Evolutionary conservation across 2,888 invertebrate species (phyloP), one percentile per base, ranked within the genome.

Genomic region (Venustoraphidia nigricollis): DNA sequence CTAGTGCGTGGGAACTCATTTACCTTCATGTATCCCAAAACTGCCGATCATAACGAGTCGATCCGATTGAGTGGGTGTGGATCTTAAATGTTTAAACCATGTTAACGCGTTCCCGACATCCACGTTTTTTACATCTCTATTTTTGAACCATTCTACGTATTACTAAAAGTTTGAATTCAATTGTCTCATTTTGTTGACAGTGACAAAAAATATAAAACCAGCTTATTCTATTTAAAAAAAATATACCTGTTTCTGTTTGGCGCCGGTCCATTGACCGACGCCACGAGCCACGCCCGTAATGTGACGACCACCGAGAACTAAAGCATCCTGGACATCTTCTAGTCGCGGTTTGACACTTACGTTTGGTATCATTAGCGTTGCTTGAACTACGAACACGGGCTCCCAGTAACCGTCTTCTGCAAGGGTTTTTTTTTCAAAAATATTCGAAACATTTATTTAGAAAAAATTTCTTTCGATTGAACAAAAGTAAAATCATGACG

Each of bases 251-350:
- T 45, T 40, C 14, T 67, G 67, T 59, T 75, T 77, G 42, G 83
- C 85, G 44, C 84, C 87, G 6, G 82, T 81, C 95, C 95, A 95
- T 61, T 91, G 92, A 1, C 88, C 85, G 17, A 95, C 89, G 34
- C 91, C 89, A 66, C 89, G 90, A 0, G 92, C 80, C 39, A 93
- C 82, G 13, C 85, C 85, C 0, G 89, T 81, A 53, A 95, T 90
- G 54, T 81, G 79, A 68, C 83, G 87, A 9, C 92, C 91, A 8
- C 86, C 86, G 39, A 80, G 70, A 40, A 83, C 76, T 41, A 96
- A 69, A 10, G 85, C 79, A 48, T 91, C 89, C 66, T 96, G 95
- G 27, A 95, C 81, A 53, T 94, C 92, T 46, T 94, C 93, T 52
- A 95, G 69, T 55, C 81, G 88, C 5, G 95, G 95, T 54, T 83